Conservation (phyloP, 2,797 vertebrate species). For the Argentina silus region DNA sequence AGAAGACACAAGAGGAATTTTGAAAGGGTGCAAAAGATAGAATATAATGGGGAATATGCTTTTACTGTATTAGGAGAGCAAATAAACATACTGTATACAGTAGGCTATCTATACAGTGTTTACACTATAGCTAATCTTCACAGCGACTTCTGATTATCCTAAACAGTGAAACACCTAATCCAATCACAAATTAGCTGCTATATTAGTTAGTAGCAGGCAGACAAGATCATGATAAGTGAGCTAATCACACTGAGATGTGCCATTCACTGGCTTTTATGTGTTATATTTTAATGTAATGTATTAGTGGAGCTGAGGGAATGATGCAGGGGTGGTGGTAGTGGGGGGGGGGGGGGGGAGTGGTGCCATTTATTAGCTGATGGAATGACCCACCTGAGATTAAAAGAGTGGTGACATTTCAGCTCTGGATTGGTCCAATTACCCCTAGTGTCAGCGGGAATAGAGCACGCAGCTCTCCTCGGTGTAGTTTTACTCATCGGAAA, state of each 20-base stretch:
- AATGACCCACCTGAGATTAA: slow-evolving; percentile 71
- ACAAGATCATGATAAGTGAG: slow-evolving; percentile 61
- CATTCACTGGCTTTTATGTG: slow-evolving; percentile 55
- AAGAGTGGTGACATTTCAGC: slow-evolving; percentile 71
- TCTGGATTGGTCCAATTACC: slow-evolving; percentile 68
- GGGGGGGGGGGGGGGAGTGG: slow-evolving; percentile 4
- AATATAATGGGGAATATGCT: slow-evolving; percentile 7
- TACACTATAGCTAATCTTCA: slow-evolving; percentile 22
- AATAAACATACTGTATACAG: slow-evolving; percentile 19
- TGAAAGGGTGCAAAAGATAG: neutral
- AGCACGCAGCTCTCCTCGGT: slow-evolving; percentile 52
- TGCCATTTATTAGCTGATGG: slow-evolving; percentile 71
- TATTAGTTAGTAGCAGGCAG: slow-evolving; percentile 38
- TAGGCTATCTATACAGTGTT: slow-evolving; percentile 16
- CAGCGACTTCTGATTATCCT: slow-evolving; percentile 50
- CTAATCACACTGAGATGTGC: slow-evolving; percentile 66
- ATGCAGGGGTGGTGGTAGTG: no score
- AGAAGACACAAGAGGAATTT: slow-evolving; percentile 1
- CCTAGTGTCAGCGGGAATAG: slow-evolving; percentile 58
- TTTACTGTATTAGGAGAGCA: slow-evolving; percentile 1
- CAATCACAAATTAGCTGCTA: slow-evolving; percentile 49
- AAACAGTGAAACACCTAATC: slow-evolving; percentile 40
- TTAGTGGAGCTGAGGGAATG: slow-evolving; percentile 19
- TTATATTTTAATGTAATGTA: slow-evolving; percentile 38
- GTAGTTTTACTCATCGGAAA: slow-evolving; percentile 48